phyloP scores from a whole-genome alignment of 1,140 invertebrate species.

The Bombus turneri region DNA sequence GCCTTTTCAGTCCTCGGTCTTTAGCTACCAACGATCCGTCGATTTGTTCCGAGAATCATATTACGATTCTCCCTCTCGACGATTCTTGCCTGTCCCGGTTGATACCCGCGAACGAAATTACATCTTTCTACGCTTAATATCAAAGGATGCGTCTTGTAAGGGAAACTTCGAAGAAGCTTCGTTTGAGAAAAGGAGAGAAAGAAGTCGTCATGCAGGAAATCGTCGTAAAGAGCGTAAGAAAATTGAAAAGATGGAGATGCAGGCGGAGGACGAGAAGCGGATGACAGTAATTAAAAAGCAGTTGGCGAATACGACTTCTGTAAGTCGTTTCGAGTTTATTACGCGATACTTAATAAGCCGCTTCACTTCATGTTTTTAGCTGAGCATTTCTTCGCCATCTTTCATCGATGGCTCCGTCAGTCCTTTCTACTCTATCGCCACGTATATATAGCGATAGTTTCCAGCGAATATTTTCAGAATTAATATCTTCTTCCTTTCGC shows the following conservation, averaged over 20 bases:
- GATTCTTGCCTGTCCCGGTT: not conserved
- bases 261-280: not conserved
- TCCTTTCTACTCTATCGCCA: too few species aligned
- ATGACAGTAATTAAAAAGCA: conserved; percentile 64
- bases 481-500: too few species aligned
- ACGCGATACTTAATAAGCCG: too few species aligned
- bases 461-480: too few species aligned
- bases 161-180: too few species aligned
- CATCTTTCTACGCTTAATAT: not conserved
- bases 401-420: too few species aligned
- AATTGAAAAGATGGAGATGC: not conserved
- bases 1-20: not conserved
- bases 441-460: too few species aligned
- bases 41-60: not conserved
- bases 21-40: not conserved
- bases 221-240: not conserved
- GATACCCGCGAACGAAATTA: not conserved
- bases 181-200: not conserved
- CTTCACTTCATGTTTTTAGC: too few species aligned
- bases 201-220: too few species aligned
- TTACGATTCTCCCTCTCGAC: not conserved
- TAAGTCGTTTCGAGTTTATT: conserved; percentile 53
- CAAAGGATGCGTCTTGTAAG: not conserved
- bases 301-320: conserved; percentile 23
- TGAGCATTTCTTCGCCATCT: too few species aligned